Percentiles rank a stretch among this genome's conserved stretches.
Evolutionary conservation across 2,113 vertebrate genomes (phyloP).

Genomic region (Trichechus manatus): DNA sequence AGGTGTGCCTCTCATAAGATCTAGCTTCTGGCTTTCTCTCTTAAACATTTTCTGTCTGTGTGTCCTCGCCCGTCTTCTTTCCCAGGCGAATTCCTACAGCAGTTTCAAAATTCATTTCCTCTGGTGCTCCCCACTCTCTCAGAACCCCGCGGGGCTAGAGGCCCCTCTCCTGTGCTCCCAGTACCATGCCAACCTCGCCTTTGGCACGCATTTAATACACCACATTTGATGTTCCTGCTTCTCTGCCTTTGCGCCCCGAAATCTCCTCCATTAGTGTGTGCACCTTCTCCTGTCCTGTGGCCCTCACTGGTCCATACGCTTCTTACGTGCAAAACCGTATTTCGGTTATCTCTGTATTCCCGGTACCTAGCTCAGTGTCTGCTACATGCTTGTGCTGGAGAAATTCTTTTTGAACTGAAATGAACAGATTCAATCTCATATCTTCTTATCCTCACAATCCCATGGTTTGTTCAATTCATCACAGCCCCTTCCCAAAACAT

Average conservation of each 20-base stretch:
- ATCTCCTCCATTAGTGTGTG: neutral
- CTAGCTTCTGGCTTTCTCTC: slow-evolving; percentile 15
- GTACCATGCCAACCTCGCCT: neutral
- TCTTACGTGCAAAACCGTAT: neutral
- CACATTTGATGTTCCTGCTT: neutral
- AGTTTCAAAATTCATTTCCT: slow-evolving; percentile 36
- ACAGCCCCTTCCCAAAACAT: neutral
- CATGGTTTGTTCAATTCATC: neutral
- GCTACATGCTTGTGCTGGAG: no score
- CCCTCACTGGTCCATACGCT: neutral
- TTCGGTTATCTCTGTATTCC: neutral
- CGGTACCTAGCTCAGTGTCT: neutral
- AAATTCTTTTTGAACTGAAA: neutral
- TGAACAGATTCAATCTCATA: neutral
- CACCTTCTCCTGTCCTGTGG: neutral
- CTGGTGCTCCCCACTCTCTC: neutral
- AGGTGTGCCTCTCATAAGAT: neutral
- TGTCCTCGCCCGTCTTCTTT: neutral
- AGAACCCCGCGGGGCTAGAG: neutral
- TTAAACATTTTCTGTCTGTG: neutral
- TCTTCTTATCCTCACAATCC: neutral
- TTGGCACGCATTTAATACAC: neutral
- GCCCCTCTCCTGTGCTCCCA: neutral
- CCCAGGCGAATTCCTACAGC: neutral
- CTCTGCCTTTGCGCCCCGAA: neutral